Evolutionary conservation across 2,113 vertebrate species (phyloP).

Genomic region (Alces alces): DNA sequence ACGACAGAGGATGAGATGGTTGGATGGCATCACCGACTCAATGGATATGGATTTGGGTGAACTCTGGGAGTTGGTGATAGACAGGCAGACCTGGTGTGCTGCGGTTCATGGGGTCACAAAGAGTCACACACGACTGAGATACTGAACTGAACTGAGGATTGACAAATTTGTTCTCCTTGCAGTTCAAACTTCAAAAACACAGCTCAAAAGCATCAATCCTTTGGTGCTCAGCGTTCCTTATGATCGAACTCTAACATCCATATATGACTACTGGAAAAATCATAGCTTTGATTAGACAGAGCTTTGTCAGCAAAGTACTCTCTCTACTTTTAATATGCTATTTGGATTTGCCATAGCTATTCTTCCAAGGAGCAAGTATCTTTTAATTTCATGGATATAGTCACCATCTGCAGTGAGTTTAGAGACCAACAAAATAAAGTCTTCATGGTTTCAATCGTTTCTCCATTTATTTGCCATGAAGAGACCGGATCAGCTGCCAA

Average conservation of each 20-base stretch:
- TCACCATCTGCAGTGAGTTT: background rate
- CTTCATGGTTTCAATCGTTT: background rate
- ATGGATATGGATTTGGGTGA: too few species aligned
- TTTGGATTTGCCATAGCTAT: background rate
- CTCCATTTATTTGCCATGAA: background rate
- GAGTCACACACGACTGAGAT: too few species aligned
- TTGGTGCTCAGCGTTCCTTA: background rate
- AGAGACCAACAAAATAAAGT: background rate
- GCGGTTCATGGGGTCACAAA: too few species aligned
- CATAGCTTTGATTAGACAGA: background rate
- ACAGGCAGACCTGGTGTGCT: too few species aligned
- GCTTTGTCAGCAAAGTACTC: accelerated
- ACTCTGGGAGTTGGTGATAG: too few species aligned
- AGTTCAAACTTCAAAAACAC: background rate
- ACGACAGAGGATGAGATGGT: too few species aligned
- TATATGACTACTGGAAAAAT: background rate
- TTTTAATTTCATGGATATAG: background rate
- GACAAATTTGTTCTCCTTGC: background rate
- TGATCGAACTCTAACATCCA: background rate
- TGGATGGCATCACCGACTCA: too few species aligned
- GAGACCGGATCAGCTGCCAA: background rate
- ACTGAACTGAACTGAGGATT: background rate
- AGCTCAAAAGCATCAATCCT: background rate
- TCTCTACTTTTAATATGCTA: background rate
- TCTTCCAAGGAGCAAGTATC: background rate